Evolutionary conservation across 2,797 vertebrate species (phyloP), one percentile per base, ranked within the genome.

Genomic region (Tinamus major): DNA sequence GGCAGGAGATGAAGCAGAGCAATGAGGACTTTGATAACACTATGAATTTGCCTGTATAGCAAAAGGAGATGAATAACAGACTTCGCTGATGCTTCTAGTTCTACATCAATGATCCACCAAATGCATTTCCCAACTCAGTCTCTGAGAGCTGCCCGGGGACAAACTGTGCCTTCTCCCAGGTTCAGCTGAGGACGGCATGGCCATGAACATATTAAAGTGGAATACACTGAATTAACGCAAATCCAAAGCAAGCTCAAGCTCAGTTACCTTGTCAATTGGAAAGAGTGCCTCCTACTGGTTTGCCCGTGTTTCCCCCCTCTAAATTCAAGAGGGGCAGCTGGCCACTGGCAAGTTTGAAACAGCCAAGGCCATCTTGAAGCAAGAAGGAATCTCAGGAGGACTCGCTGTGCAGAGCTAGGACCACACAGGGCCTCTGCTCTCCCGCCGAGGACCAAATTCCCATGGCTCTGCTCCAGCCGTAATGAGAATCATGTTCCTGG

Each of bases 71-170:
- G 58, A 42, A 63, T 44, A 83, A 56, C 44, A 59, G 12, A 1
- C 19, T 87, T 67, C 64, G 42, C n/a, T 41, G 9, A 51, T 51
- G 63, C 21, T 74, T 89, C 85, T 19, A 51, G 24, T 70, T 56
- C 49, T 33, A 10, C 12, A 24, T n/a, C 33, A 51, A 4, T 0
- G 0, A 78, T 33, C 26, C n/a, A 16, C 41, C 2, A 21, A 65
- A 12, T 0, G 0, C 24, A 0, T 0, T 13, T 90, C 56, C 65
- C 2, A 37, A 8, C n/a, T 51, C 26, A 29, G 5, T n/a, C n/a
- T n/a, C n/a, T 37, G 64, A 29, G 27, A 90, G 49, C 51, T 74
- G 31, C 21, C 12, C 0, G 0, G 5, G 44, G 33, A 61, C 76
- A 61, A 44, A 94, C 9, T 0, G 1, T 4, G 11, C 16, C 21